Evolutionary conservation across 1,140 invertebrate species (phyloP).

Genomic region (Physella acuta): DNA sequence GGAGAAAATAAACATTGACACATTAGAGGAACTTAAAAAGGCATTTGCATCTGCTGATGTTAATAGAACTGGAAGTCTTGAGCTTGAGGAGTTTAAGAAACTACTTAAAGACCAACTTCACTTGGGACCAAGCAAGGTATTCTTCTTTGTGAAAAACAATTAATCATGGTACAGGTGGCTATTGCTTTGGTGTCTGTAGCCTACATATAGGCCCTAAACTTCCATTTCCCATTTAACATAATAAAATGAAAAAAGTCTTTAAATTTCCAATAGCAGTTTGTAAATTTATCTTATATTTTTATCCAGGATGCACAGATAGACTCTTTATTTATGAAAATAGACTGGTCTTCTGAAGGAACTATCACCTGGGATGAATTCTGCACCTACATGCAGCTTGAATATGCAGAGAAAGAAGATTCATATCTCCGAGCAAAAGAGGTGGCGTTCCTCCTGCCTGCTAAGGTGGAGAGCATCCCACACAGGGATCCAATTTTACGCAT

Average conservation of each 20-base stretch:
- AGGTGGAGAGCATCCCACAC: slow-evolving; percentile 52
- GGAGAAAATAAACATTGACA: slow-evolving; percentile 57
- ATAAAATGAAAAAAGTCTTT: too few relatives aligned
- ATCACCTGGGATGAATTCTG: slow-evolving; percentile 62
- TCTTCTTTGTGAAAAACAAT: too few relatives aligned
- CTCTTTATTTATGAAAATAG: slow-evolving; percentile 59
- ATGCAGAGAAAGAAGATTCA: slow-evolving; percentile 59
- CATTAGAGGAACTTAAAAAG: slow-evolving; percentile 54
- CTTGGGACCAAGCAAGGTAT: slow-evolving; percentile 48
- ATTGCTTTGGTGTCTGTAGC: too few relatives aligned
- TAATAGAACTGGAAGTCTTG: slow-evolving; percentile 51
- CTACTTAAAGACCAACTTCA: slow-evolving; percentile 50
- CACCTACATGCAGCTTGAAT: slow-evolving; percentile 61
- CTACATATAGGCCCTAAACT: too few relatives aligned
- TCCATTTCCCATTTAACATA: too few relatives aligned
- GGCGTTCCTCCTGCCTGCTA: slow-evolving; percentile 56
- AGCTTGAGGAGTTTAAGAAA: slow-evolving; percentile 55
- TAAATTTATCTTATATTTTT: slow-evolving; percentile 18
- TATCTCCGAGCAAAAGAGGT: slow-evolving; percentile 56
- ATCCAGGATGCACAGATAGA: slow-evolving; percentile 56
- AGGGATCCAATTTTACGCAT: slow-evolving; percentile 53
- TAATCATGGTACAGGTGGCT: too few relatives aligned
- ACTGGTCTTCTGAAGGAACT: slow-evolving; percentile 56
- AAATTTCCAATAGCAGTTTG: too few relatives aligned
- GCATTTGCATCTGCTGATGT: slow-evolving; percentile 54